Percentiles rank a stretch among this genome's conserved stretches.
Evolutionary conservation across 2,888 invertebrate genomes (phyloP).

Genomic region (Campoletis raptor): DNA sequence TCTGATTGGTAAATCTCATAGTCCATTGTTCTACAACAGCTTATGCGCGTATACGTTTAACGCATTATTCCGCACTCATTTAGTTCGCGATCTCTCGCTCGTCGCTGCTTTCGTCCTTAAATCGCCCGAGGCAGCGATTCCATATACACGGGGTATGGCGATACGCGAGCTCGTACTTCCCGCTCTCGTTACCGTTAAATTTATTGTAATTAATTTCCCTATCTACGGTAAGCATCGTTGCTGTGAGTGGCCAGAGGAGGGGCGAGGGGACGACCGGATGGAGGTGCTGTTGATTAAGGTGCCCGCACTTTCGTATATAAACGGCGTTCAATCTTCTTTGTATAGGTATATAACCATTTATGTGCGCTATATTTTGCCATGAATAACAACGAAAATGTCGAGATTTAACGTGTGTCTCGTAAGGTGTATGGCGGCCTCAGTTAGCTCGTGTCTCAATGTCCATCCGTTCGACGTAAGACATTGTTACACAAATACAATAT

Average conservation of each 20-base stretch:
- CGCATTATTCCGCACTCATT: constrained; percentile 13
- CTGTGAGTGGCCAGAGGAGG: constrained; percentile 29
- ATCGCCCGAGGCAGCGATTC: constrained; percentile 55
- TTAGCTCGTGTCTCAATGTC: constrained; percentile 56
- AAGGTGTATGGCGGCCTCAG: constrained; percentile 30
- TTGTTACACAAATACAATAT: constrained; percentile 6
- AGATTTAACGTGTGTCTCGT: constrained; percentile 13
- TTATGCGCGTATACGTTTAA: constrained; percentile 13
- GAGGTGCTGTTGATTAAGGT: constrained; percentile 67
- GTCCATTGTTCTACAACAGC: constrained; percentile 8
- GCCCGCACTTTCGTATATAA: constrained; percentile 73
- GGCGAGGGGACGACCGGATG: constrained; percentile 58
- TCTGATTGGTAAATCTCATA: constrained; percentile 35
- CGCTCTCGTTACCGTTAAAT: constrained; percentile 84
- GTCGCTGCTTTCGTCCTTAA: constrained; percentile 52
- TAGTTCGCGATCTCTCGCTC: constrained; percentile 40
- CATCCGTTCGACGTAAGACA: constrained; percentile 54
- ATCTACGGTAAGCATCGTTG: constrained; percentile 79
- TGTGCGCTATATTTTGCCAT: constrained; percentile 30
- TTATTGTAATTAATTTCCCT: constrained; percentile 85
- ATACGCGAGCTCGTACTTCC: constrained; percentile 70
- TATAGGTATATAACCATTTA: constrained; percentile 36
- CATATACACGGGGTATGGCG: constrained; percentile 36
- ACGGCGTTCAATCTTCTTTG: constrained; percentile 77
- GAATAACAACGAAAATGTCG: constrained; percentile 49